Evolutionary conservation across 30 jellyfish, hydroid and myxozoan genomes (phyloP), one percentile per base, ranked within the genome.

Genomic region (Aurelia sp.): DNA sequence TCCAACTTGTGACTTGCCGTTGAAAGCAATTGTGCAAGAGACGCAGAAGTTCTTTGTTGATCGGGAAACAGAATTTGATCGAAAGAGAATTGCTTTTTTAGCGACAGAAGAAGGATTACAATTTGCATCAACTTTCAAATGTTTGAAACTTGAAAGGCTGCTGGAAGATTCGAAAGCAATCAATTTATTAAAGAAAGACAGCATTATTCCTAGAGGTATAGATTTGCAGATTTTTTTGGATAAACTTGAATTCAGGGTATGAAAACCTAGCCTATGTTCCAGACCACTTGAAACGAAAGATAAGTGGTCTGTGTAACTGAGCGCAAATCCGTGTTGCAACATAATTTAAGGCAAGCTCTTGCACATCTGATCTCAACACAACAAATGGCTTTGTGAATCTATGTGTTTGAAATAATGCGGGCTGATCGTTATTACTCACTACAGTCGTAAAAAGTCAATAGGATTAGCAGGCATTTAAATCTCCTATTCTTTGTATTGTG

Each of bases 91-190:
- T 18, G 71, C 92, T 4, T 93, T 88, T 57, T 77, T 93, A 67
- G 85, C 87, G 31, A 83, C 96, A 19, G 97, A 86, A 72, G 81
- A 61, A 3, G 98, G 98, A 17, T 73, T 82, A 27, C 92, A 88
- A 24, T 93, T 71, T 82, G 98, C 96, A 13, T 84, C 91, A 1
- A 65, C 92, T 15, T 93, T 93, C 66, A 77, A 80, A 80, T 88
- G 96, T 57, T 82, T 93, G 63, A 86, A 96, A 15, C 74, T 93
- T 13, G 93, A 93, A 65, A 60, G 92, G 51, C 70, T 88, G 85
- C 81, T 93, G 5, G 96, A 89, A 38, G 98, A 93, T 70, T 74
- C 92, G 13, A 93, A 93, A 61, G 95, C 96, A 31, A 93, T 93
- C 35, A 48, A 59, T 60, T 80, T 93, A 63, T 30, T 93, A 13